phyloP scores from a whole-genome alignment of 2,888 invertebrate species.

The Sturmia bella region DNA sequence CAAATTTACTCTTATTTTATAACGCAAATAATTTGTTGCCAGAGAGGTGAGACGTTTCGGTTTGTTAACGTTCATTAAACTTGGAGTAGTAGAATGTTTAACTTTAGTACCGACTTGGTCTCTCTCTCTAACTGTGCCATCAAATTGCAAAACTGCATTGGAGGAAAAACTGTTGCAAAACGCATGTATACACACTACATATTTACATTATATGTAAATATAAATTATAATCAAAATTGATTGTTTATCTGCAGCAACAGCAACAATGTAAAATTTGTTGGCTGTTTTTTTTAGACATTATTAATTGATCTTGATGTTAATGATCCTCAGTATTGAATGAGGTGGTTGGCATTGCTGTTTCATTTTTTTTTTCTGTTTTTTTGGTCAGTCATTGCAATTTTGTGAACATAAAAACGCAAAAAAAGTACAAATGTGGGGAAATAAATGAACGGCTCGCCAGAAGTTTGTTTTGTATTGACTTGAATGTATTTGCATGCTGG shows the following conservation, averaged over 20 bases:
- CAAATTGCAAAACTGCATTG: slow-evolving; percentile 52
- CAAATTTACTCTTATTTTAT: not conserved
- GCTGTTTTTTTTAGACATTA: slow-evolving; percentile 35
- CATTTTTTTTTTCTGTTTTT: slow-evolving; percentile 1
- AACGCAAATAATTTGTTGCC: slow-evolving; percentile 17
- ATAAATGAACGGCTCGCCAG: slow-evolving; percentile 45
- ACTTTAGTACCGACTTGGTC: not conserved
- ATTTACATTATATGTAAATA: slow-evolving; percentile 5
- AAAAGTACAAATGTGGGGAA: not conserved
- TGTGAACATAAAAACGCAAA: slow-evolving; percentile 24
- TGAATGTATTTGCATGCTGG: slow-evolving; percentile 47
- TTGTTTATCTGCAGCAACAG: slow-evolving; percentile 27
- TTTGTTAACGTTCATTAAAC: slow-evolving; percentile 12
- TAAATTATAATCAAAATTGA: slow-evolving; percentile 35
- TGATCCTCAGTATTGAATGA: slow-evolving; percentile 60
- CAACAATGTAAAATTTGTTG: slow-evolving; percentile 28
- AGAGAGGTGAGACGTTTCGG: slow-evolving; percentile 26
- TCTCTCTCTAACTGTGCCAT: slow-evolving; percentile 55
- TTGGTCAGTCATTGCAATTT: slow-evolving; percentile 54
- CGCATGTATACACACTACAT: not conserved
- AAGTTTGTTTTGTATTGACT: slow-evolving; percentile 47
- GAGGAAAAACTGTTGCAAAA: slow-evolving; percentile 57
- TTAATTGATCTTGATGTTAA: slow-evolving; percentile 69
- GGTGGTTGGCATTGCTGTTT: slow-evolving; percentile 65
- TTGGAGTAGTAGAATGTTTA: slow-evolving; percentile 20